Percentiles rank a stretch among this genome's conserved stretches.
phyloP scores from a whole-genome alignment of 2,113 vertebrate species.

The Halcyon senegalensis region DNA sequence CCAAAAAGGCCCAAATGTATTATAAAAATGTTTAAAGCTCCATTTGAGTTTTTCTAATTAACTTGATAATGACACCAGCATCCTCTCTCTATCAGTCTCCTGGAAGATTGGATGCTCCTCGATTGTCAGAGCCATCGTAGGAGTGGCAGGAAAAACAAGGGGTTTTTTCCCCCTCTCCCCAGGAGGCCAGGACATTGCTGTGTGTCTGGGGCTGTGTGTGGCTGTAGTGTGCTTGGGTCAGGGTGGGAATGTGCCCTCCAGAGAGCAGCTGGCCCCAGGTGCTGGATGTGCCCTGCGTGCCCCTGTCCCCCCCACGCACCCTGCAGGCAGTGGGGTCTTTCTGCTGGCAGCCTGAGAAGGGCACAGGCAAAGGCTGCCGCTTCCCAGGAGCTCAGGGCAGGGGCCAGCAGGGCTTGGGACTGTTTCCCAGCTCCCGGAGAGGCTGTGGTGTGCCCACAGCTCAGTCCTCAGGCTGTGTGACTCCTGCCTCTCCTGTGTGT shows the following conservation, averaged over 20 bases:
- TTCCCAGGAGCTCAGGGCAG: background rate
- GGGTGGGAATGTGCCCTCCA: accelerated
- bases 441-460: background rate
- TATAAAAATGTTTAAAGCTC: conserved; percentile 56
- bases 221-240: accelerated
- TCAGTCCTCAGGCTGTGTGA: background rate
- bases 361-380: background rate
- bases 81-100: background rate
- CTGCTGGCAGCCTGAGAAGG: background rate
- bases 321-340: background rate
- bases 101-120: background rate
- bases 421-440: accelerated
- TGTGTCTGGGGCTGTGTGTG: accelerated
- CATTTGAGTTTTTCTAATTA: conserved; percentile 40
- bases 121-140: background rate
- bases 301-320: background rate
- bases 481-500: accelerated
- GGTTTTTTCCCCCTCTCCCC: background rate
- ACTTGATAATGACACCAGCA: conserved; percentile 31
- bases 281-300: background rate
- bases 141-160: background rate
- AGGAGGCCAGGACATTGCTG: accelerated
- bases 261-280: background rate
- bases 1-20: conserved; percentile 57
- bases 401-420: accelerated